Evolutionary conservation across 2,113 vertebrate genomes (phyloP).

Genomic region (Neopipo cinnamomea): DNA sequence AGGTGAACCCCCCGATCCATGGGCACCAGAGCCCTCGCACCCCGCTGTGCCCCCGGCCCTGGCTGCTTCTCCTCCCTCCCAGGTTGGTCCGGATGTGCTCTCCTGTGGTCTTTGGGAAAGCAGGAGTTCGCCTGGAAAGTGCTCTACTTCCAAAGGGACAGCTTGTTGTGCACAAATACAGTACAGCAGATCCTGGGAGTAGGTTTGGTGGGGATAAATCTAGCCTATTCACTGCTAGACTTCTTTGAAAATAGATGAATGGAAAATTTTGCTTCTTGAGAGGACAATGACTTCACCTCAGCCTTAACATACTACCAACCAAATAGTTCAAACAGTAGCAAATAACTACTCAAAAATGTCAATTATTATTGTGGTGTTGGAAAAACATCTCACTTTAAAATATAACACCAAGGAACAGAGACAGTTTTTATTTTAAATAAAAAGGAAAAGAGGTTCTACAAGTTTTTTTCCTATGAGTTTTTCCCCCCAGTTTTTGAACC

Average conservation of each 20-base stretch:
- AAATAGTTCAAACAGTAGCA: not conserved
- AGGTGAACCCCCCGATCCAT: accelerated
- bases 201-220: not conserved
- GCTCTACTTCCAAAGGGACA: not conserved
- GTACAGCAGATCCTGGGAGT: not conserved
- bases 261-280: not conserved
- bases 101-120: not conserved
- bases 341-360: not conserved
- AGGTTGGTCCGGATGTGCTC: not conserved
- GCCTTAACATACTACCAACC: not conserved
- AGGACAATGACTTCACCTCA: not conserved
- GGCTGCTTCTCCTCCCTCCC: not conserved
- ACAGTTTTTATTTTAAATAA: not conserved
- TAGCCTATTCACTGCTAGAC: not conserved
- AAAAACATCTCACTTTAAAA: not conserved
- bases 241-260: not conserved
- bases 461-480: not conserved
- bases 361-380: not conserved
- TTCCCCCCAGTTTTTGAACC: not conserved
- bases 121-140: not conserved
- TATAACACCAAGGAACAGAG: not conserved
- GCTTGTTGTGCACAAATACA: not conserved
- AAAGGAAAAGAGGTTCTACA: not conserved
- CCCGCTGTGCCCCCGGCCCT: not conserved
- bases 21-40: not conserved